These are phyloP conservation scores for Crossaster papposus DNA, from an alignment of 53 echinoderm and acorn worm genomes.

Conservation along the genomic window DNA sequence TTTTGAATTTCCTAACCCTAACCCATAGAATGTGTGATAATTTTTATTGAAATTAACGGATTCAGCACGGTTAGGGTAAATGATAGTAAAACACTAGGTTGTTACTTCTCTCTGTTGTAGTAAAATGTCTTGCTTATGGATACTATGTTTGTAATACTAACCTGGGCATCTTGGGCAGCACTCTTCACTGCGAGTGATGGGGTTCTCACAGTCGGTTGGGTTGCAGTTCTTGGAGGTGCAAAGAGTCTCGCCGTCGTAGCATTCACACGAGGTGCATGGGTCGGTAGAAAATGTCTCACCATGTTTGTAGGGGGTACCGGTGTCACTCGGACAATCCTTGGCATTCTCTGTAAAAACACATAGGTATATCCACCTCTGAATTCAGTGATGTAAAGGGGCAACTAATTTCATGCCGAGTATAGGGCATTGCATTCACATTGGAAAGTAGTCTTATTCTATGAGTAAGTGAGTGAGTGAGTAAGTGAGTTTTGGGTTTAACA, in stretches of 20 bases:
- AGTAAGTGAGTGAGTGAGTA: too few species aligned
- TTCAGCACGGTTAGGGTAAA: too few species aligned
- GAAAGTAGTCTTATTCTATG: too few species aligned
- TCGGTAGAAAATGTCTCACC: slow-evolving; percentile 50
- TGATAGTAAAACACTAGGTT: too few species aligned
- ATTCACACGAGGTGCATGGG: slow-evolving; percentile 42
- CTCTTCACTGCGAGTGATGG: slow-evolving; percentile 5
- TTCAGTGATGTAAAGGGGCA: not conserved
- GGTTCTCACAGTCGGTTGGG: slow-evolving; percentile 42
- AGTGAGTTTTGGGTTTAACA: too few species aligned
- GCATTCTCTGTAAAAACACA: slow-evolving; percentile 18
- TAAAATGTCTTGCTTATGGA: not conserved
- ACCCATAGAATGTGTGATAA: too few species aligned
- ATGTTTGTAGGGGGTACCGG: slow-evolving; percentile 30
- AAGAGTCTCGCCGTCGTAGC: slow-evolving; percentile 32
- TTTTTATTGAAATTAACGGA: too few species aligned
- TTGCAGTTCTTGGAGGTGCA: slow-evolving; percentile 30
- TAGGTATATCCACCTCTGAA: not conserved
- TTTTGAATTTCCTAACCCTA: too few species aligned
- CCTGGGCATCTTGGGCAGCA: slow-evolving; percentile 61
- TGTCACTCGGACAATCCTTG: slow-evolving; percentile 31
- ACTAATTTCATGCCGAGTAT: not conserved
- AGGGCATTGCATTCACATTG: too few species aligned
- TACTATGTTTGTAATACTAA: not conserved
- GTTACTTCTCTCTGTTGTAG: too few species aligned